These are phyloP conservation scores for Toxotes lorentzi DNA, from an alignment of 2,797 vertebrate genomes.

Conservation along the genomic window DNA sequence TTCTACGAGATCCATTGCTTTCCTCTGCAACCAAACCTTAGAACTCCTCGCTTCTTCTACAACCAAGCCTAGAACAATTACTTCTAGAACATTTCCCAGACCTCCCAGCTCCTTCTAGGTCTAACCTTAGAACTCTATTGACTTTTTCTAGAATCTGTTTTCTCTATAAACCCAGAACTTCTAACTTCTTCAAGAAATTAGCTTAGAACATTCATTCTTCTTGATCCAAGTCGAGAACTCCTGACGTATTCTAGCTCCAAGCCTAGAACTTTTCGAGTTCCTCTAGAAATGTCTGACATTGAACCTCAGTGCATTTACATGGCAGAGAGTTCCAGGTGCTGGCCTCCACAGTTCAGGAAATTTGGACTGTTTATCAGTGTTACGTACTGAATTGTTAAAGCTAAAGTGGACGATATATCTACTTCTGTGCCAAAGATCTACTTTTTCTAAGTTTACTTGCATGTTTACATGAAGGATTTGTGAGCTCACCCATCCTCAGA, in stretches of 20 bases:
- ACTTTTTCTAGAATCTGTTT: neutral
- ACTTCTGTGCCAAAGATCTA: slow-evolving; percentile 29
- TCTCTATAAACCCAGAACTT: neutral
- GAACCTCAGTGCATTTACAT: slow-evolving; percentile 79
- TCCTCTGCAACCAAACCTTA: no score
- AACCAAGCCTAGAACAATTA: no score
- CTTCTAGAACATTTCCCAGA: slow-evolving; percentile 3
- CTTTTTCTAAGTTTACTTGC: slow-evolving; percentile 20
- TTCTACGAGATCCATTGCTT: neutral
- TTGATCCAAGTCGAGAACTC: slow-evolving; percentile 19
- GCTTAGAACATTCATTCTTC: neutral
- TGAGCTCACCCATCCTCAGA: slow-evolving; percentile 6
- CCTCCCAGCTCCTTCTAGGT: no score
- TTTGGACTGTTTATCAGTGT: slow-evolving; percentile 16
- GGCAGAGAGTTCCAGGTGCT: slow-evolving; percentile 52
- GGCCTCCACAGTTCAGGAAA: slow-evolving; percentile 1
- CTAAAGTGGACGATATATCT: neutral
- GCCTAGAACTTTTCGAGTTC: neutral
- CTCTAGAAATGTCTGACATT: slow-evolving; percentile 22
- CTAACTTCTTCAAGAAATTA: slow-evolving; percentile 9
- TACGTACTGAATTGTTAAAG: slow-evolving; percentile 9
- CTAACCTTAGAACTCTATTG: neutral
- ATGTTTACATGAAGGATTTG: slow-evolving; percentile 55
- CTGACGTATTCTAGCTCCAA: neutral
- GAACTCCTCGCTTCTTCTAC: no score